Evolutionary conservation across 2,797 vertebrate species (phyloP), one percentile per base, ranked within the genome.

Genomic region (Pterois miles): DNA sequence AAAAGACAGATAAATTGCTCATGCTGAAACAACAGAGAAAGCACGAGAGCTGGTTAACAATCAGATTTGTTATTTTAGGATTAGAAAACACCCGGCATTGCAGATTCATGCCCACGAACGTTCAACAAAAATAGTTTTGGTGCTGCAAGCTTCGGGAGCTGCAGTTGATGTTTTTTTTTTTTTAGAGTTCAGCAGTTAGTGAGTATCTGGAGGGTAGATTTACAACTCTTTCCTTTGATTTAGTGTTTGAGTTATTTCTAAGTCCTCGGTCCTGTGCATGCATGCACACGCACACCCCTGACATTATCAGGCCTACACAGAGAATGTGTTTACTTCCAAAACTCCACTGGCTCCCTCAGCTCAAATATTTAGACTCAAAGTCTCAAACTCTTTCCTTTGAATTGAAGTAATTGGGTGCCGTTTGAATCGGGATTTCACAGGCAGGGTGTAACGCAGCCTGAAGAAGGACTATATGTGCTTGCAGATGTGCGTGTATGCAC

Each of bases 361-460:
- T 83, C 85, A 88, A 88, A 90, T 88, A 87, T 86, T 91, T 88
- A 76, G 68, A 85, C 75, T 79, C 64, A 75, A 50, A 86, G 64
- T 80, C 62, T 90, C 80, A 89, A 86, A 87, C 52, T 54, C 68
- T 62, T 71, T 81, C 64, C 67, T 88, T 86, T 91, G 71, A 90
- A 90, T 89, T 91, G 76, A 83, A 88, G 85, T 92, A 91, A 94
- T 92, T 93, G 87, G 86, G 74, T 77, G 40, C 18, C 3, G 36
- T 89, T 89, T 88, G 80, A 89, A 88, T 82, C 72, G 2, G 34
- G 75, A 85, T 80, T 91, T 89, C 65, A 78, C 69, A 82, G 59
- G 66, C 82, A 53, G 43, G 57, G 50, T 12, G 34, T 23, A 56
- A 46, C 56, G 50, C 25, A 63, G 78, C 76, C 63, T 48, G 52